These are phyloP conservation scores for Agonopterix heracliana DNA, from an alignment of 2,888 invertebrate species.

Conservation along the genomic window DNA sequence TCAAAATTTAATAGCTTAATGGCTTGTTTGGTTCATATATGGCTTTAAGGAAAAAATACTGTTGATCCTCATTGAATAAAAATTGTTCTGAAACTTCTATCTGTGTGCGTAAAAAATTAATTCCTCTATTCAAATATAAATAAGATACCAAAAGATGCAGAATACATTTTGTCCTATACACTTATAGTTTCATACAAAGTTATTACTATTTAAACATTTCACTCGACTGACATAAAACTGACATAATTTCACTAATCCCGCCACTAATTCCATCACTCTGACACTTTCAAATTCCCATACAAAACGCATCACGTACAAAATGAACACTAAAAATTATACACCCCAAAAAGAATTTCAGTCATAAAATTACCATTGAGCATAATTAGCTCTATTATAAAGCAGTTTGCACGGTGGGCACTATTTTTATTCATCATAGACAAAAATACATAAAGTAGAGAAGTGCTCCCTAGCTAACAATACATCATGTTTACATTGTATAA, in stretches of 20 bases:
- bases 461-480: constrained; percentile 36
- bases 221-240: constrained; percentile 4
- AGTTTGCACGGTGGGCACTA: constrained; percentile 63
- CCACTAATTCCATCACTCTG: constrained; percentile 46
- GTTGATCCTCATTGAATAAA: too few relatives aligned
- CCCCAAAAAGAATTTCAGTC: constrained; percentile 47
- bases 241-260: constrained; percentile 34
- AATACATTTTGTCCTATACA: too few relatives aligned
- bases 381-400: constrained; percentile 66
- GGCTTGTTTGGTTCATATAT: too few relatives aligned
- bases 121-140: too few relatives aligned
- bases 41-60: too few relatives aligned
- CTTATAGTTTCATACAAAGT: background rate
- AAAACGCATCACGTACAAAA: constrained; percentile 24
- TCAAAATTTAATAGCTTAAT: too few relatives aligned
- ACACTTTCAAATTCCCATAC: constrained; percentile 59
- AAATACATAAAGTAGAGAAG: constrained; percentile 18
- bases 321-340: constrained; percentile 51
- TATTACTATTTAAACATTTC: background rate
- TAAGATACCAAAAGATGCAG: too few relatives aligned
- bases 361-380: constrained; percentile 69
- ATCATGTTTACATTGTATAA: constrained; percentile 65
- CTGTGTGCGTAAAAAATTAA: background rate
- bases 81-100: background rate
- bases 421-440: constrained; percentile 48